A percentile compares a stretch with the other conserved stretches of the same genome.
Conservation (phyloP, 2,888 invertebrate genomes). For the Eristalis pertinax region DNA sequence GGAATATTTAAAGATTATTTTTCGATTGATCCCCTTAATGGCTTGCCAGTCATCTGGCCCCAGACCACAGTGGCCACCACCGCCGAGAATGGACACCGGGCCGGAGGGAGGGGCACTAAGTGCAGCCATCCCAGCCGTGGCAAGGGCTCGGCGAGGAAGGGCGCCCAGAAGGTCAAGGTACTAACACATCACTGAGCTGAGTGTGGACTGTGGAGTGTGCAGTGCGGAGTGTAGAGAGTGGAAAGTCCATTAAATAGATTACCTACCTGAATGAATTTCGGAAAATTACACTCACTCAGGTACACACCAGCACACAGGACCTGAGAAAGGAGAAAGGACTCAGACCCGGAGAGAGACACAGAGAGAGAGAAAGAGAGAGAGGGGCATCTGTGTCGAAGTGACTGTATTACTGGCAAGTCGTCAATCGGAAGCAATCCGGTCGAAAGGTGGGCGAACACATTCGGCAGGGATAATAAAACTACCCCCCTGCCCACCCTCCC, state of each 20-base stretch:
- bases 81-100: neutral
- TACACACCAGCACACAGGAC: neutral
- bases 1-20: constrained; percentile 49
- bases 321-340: neutral
- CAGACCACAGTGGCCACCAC: constrained; percentile 3
- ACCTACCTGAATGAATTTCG: constrained; percentile 70
- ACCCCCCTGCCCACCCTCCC: constrained; percentile 8
- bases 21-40: constrained; percentile 65
- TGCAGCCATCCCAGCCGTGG: constrained; percentile 16
- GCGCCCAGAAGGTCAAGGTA: constrained; percentile 66
- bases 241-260: constrained; percentile 71
- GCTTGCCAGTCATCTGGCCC: constrained; percentile 31
- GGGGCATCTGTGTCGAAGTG: neutral
- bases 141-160: constrained; percentile 15
- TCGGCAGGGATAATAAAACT: constrained; percentile 62
- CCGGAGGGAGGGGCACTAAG: constrained; percentile 23
- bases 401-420: constrained; percentile 1
- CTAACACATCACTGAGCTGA: constrained; percentile 9
- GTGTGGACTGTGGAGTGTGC: neutral
- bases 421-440: neutral
- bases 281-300: constrained; percentile 57
- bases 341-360: neutral
- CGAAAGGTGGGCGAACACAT: constrained; percentile 40
- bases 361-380: neutral
- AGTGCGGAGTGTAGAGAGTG: constrained; percentile 14